A percentile compares a stretch with the other conserved stretches of the same genome.
Evolutionary conservation across 2,888 invertebrate species (phyloP).

Genomic region (Doris montereyensis): DNA sequence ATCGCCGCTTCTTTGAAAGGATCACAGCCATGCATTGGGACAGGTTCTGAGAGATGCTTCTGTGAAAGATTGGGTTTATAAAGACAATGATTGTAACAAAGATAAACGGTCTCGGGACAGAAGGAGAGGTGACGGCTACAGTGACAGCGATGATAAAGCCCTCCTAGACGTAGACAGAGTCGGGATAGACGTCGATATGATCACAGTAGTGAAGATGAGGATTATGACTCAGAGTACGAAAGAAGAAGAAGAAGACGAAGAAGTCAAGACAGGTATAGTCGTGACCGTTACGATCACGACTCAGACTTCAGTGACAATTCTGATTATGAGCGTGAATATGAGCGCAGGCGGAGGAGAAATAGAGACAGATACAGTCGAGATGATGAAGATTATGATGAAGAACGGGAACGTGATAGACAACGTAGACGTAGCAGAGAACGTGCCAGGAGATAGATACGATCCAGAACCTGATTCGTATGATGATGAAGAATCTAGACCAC

Average conservation of each 20-base stretch:
- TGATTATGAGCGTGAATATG: neutral
- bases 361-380: neutral
- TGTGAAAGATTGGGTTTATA: no score
- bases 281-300: neutral
- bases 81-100: conserved; percentile 1
- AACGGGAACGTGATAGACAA: neutral
- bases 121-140: conserved; percentile 13
- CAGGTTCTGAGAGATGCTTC: no score
- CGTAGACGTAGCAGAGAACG: neutral
- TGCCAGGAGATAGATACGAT: neutral
- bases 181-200: neutral
- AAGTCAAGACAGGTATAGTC: neutral
- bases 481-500: neutral
- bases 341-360: conserved; percentile 7
- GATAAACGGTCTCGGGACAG: neutral
- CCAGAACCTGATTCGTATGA: neutral
- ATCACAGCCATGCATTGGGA: no score
- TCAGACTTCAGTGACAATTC: conserved; percentile 10
- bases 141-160: neutral
- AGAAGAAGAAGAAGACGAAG: neutral
- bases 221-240: neutral
- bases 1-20: no score
- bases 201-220: neutral
- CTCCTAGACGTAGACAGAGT: neutral
- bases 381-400: neutral